Base-by-base conservation (phyloP, 2,113 vertebrate species). In the Ellobius talpinus region DNA sequence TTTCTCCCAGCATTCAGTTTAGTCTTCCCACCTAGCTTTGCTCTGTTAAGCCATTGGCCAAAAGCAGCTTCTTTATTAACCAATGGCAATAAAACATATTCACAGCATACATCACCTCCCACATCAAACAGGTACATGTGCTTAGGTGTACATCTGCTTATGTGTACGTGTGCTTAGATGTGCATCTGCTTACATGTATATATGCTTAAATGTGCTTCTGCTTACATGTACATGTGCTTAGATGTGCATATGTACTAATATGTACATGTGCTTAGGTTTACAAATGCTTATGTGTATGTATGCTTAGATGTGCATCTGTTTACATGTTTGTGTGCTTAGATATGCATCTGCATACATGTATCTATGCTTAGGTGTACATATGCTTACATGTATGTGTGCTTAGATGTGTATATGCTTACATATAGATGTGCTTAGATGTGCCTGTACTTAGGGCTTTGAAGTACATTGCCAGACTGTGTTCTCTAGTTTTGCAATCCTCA, bases 401-500 rank as follows among this genome's bases (percentile, higher is more conserved):
- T 76, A 39, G 7, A 42, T 42, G 4, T 39, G 1, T 17, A 31
- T 66, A 3, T 66, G 65, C 3, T 68, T 68, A 68, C 14, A 72
- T 45, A 10, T 45, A 3, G 6, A 1, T n/a, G 0, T 72, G 36
- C 72, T 73, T 73, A 45, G 8, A 76, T 45, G 5, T 45, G 8
- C 39, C 16, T 77, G 23, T 63, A 21, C 93, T 63, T 90, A 58
- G n/a, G 72, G 33, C 70, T 91, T 93, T 95, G 91, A 87, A 68
- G 73, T 70, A 6, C 63, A 11, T 79, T 87, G 92, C 31, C 68
- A 76, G 36, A 66, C 73, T 45, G 1, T 11, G 0, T 23, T 87
- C 21, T 66, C 73, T 73, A 68, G 1, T 66, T 91, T 77, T 84
- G 55, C 1, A 79, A 5, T 65, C 52, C 70, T n/a, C 39, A 68